Evolutionary conservation across 1,140 invertebrate genomes (phyloP), one percentile per base, ranked within the genome.

Genomic region (Spodoptera litura): DNA sequence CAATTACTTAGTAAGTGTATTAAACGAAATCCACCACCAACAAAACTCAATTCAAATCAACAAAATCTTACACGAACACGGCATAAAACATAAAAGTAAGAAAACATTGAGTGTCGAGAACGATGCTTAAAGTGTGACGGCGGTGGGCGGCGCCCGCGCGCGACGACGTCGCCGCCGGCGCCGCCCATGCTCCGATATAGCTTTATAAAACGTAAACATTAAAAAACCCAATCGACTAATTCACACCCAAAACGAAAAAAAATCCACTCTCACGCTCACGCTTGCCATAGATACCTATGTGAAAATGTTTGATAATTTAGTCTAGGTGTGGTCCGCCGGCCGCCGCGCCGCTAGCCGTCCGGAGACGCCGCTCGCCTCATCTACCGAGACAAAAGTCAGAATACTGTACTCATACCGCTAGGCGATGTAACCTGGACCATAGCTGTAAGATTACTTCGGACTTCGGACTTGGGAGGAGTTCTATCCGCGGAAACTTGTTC

Each of bases 211-310:
- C 89, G 91, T 91, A 93, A 94, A 93, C 91, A 93, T 93, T 91
- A 93, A 94, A 87, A 93, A 94, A 93, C 92, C 92, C 93, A 94
- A 94, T 94, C 91, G 93, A 92, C 93, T 94, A 94, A 93, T 93
- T 93, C 92, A 93, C 91, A 93, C 92, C 91, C 91, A 94, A 94
- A 94, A 93, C 91, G 91, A 94, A 94, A 91, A 75, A 90, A 94
- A 94, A 94, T 93, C 89, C 93, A 94, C 93, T 94, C 93, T 93
- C 93, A 94, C 93, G 90, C 93, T 91, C 92, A 94, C 93, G 89
- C 93, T 94, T 93, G 91, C 92, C 92, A 94, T 94, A 94, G 92
- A 94, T 94, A 94, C 93, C 93, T 93, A 93, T 93, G 92, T 94
- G 92, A 92, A 93, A 93, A 94, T 90, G 90, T 93, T 92, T 90